A percentile compares a stretch with the other conserved stretches of the same genome.
Evolutionary conservation across 2,113 vertebrate species (phyloP).

Genomic region (Muntiacus muntjak): DNA sequence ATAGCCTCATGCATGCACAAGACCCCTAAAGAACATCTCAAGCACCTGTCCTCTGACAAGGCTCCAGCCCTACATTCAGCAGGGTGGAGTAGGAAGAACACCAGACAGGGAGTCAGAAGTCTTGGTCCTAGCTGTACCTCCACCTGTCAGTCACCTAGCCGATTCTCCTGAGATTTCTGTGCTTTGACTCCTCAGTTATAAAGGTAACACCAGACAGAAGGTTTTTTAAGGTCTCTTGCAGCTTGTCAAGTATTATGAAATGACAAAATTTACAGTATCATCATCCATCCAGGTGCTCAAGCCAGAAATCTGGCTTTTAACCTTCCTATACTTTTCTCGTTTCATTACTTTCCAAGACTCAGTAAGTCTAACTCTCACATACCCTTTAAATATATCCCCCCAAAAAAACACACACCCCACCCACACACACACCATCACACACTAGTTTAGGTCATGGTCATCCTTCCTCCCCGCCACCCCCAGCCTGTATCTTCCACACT

Average conservation of each 20-base stretch:
- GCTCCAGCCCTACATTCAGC: neutral
- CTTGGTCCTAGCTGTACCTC: neutral
- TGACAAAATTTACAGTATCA: neutral
- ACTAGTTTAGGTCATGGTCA: neutral
- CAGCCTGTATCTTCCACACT: neutral
- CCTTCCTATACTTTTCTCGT: neutral
- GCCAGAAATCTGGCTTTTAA: neutral
- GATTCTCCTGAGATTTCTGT: neutral
- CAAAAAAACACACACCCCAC: rapidly evolving
- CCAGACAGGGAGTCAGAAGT: neutral
- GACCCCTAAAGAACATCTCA: neutral
- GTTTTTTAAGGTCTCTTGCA: neutral
- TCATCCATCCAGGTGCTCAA: neutral
- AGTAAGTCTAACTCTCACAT: neutral
- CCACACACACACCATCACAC: no score
- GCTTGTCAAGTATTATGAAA: neutral
- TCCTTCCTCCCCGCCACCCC: rapidly evolving
- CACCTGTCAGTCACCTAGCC: neutral
- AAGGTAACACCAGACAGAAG: neutral
- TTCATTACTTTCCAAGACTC: neutral
- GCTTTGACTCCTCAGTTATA: neutral
- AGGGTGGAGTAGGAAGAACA: neutral
- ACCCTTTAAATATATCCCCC: neutral
- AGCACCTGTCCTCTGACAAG: neutral
- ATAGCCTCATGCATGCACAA: rapidly evolving